Percentiles rank a stretch among this genome's conserved stretches.
Evolutionary conservation across 2,888 invertebrate species (phyloP).

Genomic region (Agrotis ipsilon): DNA sequence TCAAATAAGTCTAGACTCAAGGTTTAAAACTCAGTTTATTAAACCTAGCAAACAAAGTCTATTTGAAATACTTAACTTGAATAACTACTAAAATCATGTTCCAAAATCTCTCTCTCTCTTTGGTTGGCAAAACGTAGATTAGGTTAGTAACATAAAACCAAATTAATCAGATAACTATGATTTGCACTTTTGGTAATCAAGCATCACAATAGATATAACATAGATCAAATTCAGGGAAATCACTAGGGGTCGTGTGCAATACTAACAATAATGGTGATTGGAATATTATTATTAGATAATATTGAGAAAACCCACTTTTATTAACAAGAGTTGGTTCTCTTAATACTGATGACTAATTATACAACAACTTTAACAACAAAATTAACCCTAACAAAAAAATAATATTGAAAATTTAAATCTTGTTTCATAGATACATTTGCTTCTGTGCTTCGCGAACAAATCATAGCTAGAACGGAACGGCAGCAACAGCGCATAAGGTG

Average conservation of each 20-base stretch:
- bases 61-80: neutral
- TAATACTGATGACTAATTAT: slow-evolving; percentile 9
- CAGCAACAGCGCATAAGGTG: slow-evolving; percentile 94
- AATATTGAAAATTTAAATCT: slow-evolving; percentile 55
- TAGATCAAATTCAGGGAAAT: neutral
- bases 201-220: neutral
- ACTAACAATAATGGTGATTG: slow-evolving; percentile 17
- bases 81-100: neutral
- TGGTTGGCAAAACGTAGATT: neutral
- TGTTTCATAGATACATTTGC: slow-evolving; percentile 94
- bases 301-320: slow-evolving; percentile 29
- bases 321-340: slow-evolving; percentile 10
- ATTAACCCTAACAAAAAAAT: slow-evolving; percentile 36
- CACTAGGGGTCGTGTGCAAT: neutral
- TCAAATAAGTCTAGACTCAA: slow-evolving; percentile 35
- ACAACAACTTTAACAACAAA: slow-evolving; percentile 1
- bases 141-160: slow-evolving; percentile 6
- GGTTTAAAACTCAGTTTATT: neutral
- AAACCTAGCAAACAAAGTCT: neutral
- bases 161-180: slow-evolving; percentile 7
- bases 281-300: slow-evolving; percentile 8
- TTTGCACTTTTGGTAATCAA: neutral
- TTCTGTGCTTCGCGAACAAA: slow-evolving; percentile 95
- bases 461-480: slow-evolving; percentile 95
- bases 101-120: no score